phyloP scores from a whole-genome alignment of 2,888 invertebrate species.

The Callosobruchus maculatus region DNA sequence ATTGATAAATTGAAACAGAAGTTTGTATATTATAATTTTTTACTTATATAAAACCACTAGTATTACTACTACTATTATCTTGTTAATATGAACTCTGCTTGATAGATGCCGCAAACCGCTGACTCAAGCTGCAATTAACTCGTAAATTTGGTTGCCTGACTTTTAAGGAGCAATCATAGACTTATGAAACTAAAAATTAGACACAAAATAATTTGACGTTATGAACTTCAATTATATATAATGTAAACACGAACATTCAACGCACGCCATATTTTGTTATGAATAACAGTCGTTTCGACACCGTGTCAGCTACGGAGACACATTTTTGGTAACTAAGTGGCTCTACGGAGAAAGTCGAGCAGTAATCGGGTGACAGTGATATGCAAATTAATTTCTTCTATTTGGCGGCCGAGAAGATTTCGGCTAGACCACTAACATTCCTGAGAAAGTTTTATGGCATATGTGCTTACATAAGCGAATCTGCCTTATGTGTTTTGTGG shows the following conservation, averaged over 20 bases:
- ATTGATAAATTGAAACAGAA: no score
- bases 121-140: no score
- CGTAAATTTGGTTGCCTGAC: no score
- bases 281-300: not conserved
- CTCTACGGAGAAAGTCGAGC: not conserved
- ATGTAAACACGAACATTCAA: not conserved
- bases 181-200: no score
- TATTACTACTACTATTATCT: no score
- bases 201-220: no score
- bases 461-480: not conserved
- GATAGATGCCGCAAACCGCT: no score
- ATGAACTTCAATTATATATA: no score
- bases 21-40: no score
- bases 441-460: not conserved
- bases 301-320: not conserved
- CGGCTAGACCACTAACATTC: not conserved
- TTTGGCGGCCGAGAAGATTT: not conserved
- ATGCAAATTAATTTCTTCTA: not conserved
- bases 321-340: not conserved
- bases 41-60: no score
- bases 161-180: no score
- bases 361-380: not conserved
- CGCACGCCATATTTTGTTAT: not conserved
- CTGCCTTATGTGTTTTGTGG: not conserved
- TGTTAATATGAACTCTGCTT: no score